phyloP scores from a whole-genome alignment of 2,797 vertebrate species.

The Paguma larvata region DNA sequence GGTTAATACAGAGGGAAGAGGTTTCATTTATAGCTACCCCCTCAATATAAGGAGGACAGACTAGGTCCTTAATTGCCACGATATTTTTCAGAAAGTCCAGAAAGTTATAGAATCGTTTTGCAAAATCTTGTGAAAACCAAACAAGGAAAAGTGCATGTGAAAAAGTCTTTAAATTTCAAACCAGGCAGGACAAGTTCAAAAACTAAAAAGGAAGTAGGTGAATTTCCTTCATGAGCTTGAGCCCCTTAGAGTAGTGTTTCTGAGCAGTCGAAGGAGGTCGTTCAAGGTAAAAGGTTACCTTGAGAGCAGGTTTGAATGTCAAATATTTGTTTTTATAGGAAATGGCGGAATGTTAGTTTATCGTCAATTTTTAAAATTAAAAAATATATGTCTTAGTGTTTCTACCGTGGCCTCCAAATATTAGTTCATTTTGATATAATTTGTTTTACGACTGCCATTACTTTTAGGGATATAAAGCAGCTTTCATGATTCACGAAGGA shows the following conservation, averaged over 20 bases:
- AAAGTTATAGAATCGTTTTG: neutral
- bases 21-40: neutral
- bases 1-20: neutral
- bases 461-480: neutral
- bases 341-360: neutral
- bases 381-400: neutral
- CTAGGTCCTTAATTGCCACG: neutral
- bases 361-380: slow-evolving; percentile 8
- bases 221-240: neutral
- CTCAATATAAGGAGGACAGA: neutral
- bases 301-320: neutral
- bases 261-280: neutral
- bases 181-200: neutral
- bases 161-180: slow-evolving; percentile 12
- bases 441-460: neutral
- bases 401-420: neutral
- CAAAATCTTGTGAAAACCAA: neutral
- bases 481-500: neutral
- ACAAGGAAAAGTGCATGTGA: neutral
- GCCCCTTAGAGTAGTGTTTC: neutral
- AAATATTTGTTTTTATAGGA: neutral
- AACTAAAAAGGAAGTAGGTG: neutral
- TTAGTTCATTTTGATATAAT: neutral
- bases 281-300: neutral
- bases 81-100: neutral